Base-by-base conservation (phyloP, 2,888 invertebrate genomes). In the Stenolophus ochropezus region DNA sequence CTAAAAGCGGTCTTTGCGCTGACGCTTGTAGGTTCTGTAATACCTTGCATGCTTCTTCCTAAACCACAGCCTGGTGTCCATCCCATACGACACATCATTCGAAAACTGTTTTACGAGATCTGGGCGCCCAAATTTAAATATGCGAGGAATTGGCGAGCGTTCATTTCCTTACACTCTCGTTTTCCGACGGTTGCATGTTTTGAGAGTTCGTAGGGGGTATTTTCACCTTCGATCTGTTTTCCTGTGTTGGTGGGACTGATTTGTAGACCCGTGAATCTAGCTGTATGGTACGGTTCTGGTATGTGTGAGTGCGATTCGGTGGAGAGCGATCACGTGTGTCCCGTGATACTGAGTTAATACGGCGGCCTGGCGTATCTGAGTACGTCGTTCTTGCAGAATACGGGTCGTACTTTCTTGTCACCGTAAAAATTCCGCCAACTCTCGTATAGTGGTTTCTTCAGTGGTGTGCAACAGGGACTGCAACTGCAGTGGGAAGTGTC, bases 141-240 rank as follows among this genome's bases (percentile, higher is more conserved):
- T 2, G 1, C 11, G 53, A 33, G 33, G n/a, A 42, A 77, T 20
- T 25, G 58, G 6, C 18, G 77, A 42, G 33, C 77, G 42, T 4
- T 77, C 42, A 58, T 11, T 77, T 77, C 58, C 58, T 42, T 33
- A 27, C 51, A 25, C 14, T 4, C 6, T 33, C 53, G 76, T 76
- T 76, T 76, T 33, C 56, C 76, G 56, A n/a, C n/a, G n/a, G n/a
- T n/a, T n/a, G n/a, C n/a, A n/a, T n/a, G n/a, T n/a, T n/a, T n/a
- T n/a, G n/a, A n/a, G n/a, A n/a, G n/a, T n/a, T n/a, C n/a, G n/a
- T n/a, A n/a, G n/a, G n/a, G n/a, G n/a, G n/a, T n/a, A n/a, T n/a
- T n/a, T n/a, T n/a, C n/a, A n/a, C n/a, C n/a, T n/a, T n/a, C n/a
- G n/a, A n/a, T n/a, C n/a, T n/a, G n/a, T n/a, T n/a, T n/a, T n/a